Conservation (phyloP, 2,888 invertebrate species). For the Chrysina gloriosa region DNA sequence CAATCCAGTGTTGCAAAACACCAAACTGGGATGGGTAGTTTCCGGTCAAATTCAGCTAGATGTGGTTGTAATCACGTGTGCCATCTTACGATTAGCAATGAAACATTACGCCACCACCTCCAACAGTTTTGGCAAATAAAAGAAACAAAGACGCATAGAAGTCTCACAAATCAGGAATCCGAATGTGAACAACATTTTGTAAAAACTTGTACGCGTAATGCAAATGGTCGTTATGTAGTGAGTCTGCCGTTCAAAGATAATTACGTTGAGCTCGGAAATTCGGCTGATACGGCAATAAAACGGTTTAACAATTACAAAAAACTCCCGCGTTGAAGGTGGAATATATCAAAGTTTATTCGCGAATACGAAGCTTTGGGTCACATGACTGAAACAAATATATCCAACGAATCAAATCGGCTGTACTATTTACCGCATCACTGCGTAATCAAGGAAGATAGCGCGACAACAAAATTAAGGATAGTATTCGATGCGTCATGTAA, state of each 20-base stretch:
- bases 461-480: conserved; percentile 39
- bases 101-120: too few relatives aligned
- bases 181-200: too few relatives aligned
- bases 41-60: too few relatives aligned
- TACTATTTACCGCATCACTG: conserved; percentile 41
- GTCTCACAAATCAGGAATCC: too few relatives aligned
- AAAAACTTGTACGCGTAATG: too few relatives aligned
- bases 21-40: neutral
- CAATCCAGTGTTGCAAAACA: neutral
- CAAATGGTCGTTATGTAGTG: too few relatives aligned
- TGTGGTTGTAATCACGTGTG: too few relatives aligned
- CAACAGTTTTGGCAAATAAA: too few relatives aligned
- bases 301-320: conserved; percentile 30
- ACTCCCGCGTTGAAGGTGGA: conserved; percentile 18
- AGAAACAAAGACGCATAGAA: too few relatives aligned
- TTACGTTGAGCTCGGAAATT: too few relatives aligned
- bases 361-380: conserved; percentile 40
- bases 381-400: conserved; percentile 18
- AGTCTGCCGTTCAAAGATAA: too few relatives aligned
- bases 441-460: conserved; percentile 33
- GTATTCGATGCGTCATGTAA: conserved; percentile 39
- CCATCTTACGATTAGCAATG: too few relatives aligned
- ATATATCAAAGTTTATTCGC: conserved; percentile 29
- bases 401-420: neutral
- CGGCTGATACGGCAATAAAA: neutral